Conservation (phyloP, 1,140 invertebrate genomes). For the Heliconius hewitsoni region DNA sequence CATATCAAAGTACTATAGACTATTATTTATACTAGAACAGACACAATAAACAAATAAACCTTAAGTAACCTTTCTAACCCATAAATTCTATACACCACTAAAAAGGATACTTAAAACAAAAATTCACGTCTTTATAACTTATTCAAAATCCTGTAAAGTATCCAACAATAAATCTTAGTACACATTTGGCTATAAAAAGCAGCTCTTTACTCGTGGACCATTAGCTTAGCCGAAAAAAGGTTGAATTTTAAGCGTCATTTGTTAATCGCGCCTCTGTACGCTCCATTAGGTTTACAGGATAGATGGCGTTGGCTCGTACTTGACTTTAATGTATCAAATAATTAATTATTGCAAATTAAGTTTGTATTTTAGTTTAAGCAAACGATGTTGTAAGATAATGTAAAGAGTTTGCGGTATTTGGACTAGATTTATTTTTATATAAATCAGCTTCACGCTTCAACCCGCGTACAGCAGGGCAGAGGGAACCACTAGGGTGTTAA, state of each 20-base stretch:
- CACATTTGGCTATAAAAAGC: conserved; percentile 59
- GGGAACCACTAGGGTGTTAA: too few relatives aligned
- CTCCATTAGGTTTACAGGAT: conserved; percentile 63
- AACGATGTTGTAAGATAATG: too few relatives aligned
- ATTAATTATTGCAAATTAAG: conserved; percentile 26
- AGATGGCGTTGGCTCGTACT: conserved; percentile 38
- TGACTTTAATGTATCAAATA: conserved; percentile 26
- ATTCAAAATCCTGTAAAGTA: conserved; percentile 43
- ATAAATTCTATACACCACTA: background rate
- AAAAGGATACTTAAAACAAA: conserved; percentile 1
- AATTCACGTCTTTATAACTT: conserved; percentile 34
- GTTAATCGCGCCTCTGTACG: conserved; percentile 58
- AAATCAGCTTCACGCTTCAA: too few relatives aligned
- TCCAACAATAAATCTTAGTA: conserved; percentile 56
- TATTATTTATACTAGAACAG: background rate
- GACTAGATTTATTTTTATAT: too few relatives aligned
- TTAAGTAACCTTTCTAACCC: background rate
- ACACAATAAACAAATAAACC: background rate
- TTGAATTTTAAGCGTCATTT: conserved; percentile 71
- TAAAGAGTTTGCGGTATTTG: too few relatives aligned
- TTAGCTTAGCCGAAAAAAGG: conserved; percentile 74
- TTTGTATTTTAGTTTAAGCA: background rate
- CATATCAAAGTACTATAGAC: too few relatives aligned
- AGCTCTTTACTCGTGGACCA: conserved; percentile 63
- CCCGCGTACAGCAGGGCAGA: too few relatives aligned